These are phyloP conservation scores for Lapara coniferarum DNA, from an alignment of 2,888 invertebrate species.

Conservation along the genomic window DNA sequence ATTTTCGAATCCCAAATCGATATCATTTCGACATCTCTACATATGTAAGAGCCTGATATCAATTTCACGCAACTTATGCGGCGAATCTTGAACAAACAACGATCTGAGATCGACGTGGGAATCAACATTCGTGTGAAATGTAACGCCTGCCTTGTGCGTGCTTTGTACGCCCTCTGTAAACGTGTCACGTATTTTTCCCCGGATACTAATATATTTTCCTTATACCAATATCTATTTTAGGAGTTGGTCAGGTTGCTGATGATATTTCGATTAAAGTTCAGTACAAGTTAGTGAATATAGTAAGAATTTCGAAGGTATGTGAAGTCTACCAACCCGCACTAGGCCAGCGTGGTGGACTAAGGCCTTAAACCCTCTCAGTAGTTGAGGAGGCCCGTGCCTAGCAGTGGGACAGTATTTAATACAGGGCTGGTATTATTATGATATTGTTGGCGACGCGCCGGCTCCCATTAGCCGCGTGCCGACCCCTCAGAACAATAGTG, in stretches of 20 bases:
- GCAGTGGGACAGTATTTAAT: too few species aligned
- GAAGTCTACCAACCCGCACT: too few species aligned
- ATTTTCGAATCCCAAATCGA: background rate
- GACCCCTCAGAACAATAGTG: too few species aligned
- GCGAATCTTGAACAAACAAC: slow-evolving; percentile 57
- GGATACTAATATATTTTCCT: slow-evolving; percentile 20
- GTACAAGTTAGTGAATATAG: too few species aligned
- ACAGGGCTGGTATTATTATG: too few species aligned
- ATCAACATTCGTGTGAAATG: slow-evolving; percentile 33
- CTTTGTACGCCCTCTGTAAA: slow-evolving; percentile 28
- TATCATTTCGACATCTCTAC: background rate
- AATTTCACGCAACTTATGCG: slow-evolving; percentile 73
- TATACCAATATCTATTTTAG: background rate
- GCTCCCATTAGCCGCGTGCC: too few species aligned
- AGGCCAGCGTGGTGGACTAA: too few species aligned
- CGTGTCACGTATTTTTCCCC: slow-evolving; percentile 34
- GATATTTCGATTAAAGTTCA: background rate
- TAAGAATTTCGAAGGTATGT: too few species aligned
- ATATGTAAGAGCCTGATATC: slow-evolving; percentile 59
- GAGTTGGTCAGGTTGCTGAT: background rate
- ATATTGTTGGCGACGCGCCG: too few species aligned
- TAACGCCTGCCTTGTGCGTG: slow-evolving; percentile 25
- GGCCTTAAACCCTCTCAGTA: too few species aligned
- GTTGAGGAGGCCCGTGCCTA: too few species aligned
- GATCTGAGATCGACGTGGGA: slow-evolving; percentile 31